phyloP scores from a whole-genome alignment of 2,888 invertebrate genomes.

The Tenthredo livida region DNA sequence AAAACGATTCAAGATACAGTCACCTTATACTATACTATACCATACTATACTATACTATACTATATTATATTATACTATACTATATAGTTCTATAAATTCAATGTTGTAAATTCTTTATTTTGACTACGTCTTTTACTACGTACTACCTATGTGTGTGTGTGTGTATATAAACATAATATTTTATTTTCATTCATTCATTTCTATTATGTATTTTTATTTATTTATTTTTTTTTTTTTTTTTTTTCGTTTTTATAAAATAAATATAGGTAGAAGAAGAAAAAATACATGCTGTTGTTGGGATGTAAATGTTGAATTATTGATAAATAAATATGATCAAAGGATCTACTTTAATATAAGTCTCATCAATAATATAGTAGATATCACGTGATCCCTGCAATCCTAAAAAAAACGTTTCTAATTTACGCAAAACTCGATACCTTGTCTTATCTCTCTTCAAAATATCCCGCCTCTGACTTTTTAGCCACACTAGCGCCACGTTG shows the following conservation, averaged over 20 bases:
- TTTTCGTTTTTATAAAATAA: not conserved
- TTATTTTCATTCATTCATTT: not conserved
- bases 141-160: no score
- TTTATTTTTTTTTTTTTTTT: not conserved
- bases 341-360: not conserved
- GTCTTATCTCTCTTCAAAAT: not conserved
- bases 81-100: conserved; percentile 1
- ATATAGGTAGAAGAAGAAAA: no score
- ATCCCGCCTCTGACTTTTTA: not conserved
- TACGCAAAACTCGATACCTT: no score
- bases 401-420: not conserved
- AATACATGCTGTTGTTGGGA: conserved; percentile 62
- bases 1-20: not conserved
- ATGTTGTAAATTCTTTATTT: conserved; percentile 10
- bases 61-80: no score
- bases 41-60: not conserved
- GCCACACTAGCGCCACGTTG: not conserved
- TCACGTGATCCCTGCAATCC: not conserved
- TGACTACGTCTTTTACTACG: not conserved
- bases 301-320: conserved; percentile 67
- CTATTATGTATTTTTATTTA: not conserved
- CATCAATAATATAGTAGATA: not conserved
- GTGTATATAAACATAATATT: not conserved
- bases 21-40: not conserved
- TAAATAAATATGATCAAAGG: conserved; percentile 65